These are phyloP conservation scores for Erebia epiphron DNA, from an alignment of 2,888 invertebrate genomes.

Conservation along the genomic window DNA sequence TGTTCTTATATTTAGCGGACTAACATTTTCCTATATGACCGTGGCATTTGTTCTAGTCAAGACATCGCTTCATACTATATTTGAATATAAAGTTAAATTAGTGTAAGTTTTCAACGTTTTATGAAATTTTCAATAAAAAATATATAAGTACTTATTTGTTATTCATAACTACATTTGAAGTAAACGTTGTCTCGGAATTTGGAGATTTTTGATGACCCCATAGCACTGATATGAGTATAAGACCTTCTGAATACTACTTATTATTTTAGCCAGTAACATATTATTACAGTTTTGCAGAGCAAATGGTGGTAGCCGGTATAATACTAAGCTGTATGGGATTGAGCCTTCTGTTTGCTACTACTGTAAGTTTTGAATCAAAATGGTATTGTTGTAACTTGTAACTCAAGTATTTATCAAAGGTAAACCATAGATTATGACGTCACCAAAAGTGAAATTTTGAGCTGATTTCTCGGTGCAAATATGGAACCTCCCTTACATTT, in stretches of 20 bases:
- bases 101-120: conserved; percentile 59
- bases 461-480: too few species aligned
- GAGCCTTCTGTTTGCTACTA: conserved; percentile 61
- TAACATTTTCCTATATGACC: conserved; percentile 63
- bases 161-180: too few species aligned
- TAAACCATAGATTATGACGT: too few species aligned
- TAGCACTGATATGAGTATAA: too few species aligned
- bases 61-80: conserved; percentile 69
- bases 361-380: conserved; percentile 50
- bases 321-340: conserved; percentile 60
- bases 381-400: not conserved
- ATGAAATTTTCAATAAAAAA: not conserved
- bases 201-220: too few species aligned
- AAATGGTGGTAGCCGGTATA: conserved; percentile 57
- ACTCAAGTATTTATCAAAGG: too few species aligned
- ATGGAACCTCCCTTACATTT: too few species aligned
- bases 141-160: too few species aligned
- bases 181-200: too few species aligned
- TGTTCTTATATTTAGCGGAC: conserved; percentile 62
- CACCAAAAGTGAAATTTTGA: too few species aligned
- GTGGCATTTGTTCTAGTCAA: conserved; percentile 64
- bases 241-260: not conserved
- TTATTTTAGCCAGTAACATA: not conserved
- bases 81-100: conserved; percentile 72
- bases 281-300: conserved; percentile 61